Evolutionary conservation across 2,888 invertebrate genomes (phyloP).

Genomic region (Pseudanteris insignis): DNA sequence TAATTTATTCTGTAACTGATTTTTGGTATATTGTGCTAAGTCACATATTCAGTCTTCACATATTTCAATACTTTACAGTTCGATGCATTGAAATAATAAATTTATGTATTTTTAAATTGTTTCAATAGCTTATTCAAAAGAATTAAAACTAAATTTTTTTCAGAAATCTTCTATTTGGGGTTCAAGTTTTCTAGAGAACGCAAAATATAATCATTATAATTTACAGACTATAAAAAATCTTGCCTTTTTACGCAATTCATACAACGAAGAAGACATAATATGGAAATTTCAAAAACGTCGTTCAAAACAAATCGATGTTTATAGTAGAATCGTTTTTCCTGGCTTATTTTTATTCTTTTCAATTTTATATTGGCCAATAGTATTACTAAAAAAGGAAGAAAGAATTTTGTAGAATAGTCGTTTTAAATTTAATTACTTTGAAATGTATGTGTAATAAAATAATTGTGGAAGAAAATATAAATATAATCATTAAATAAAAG

Average conservation of each 20-base stretch:
- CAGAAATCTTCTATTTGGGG: conserved; percentile 74
- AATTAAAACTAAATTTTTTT: conserved; percentile 29
- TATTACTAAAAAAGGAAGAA: conserved; percentile 72
- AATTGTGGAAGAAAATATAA: too few species aligned
- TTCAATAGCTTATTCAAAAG: not conserved
- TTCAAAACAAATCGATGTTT: conserved; percentile 81
- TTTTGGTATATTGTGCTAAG: too few species aligned
- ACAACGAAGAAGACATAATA: conserved; percentile 60
- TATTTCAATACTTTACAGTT: too few species aligned
- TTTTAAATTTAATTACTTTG: too few species aligned
- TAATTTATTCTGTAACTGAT: not conserved
- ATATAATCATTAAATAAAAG: too few species aligned
- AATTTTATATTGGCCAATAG: conserved; percentile 81
- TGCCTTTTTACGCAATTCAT: conserved; percentile 59
- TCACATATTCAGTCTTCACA: too few species aligned
- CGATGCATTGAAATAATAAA: too few species aligned
- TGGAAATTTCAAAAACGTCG: conserved; percentile 71
- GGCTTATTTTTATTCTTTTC: conserved; percentile 81
- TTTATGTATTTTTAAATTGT: too few species aligned
- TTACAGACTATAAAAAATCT: conserved; percentile 49
- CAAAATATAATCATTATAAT: conserved; percentile 49
- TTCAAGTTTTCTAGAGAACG: conserved; percentile 65
- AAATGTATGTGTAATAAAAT: too few species aligned
- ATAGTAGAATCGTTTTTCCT: conserved; percentile 81
- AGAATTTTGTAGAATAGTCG: conserved; percentile 19